phyloP scores from a whole-genome alignment of 2,888 invertebrate genomes.

The Tinea pellionella region DNA sequence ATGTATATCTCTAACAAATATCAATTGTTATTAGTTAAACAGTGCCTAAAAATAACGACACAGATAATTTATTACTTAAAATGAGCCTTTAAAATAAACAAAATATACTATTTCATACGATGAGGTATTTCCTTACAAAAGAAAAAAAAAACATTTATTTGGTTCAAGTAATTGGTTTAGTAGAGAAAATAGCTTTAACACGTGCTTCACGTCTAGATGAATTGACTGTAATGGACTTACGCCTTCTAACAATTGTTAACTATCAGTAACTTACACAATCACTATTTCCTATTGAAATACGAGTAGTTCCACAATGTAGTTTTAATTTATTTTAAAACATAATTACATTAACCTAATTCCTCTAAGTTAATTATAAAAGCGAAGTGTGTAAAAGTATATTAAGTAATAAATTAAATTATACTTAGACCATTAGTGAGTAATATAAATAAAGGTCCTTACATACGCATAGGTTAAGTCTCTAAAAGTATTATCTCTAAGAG shows the following conservation, averaged over 20 bases:
- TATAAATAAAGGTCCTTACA: too few species aligned
- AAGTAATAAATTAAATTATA: too few species aligned
- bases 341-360: too few species aligned
- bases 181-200: constrained; percentile 59
- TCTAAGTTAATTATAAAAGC: too few species aligned
- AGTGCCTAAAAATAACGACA: neutral
- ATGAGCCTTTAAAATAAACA: too few species aligned
- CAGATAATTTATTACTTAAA: neutral
- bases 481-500: too few species aligned
- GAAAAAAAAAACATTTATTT: constrained; percentile 35
- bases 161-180: constrained; percentile 54
- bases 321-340: neutral
- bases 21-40: neutral
- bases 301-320: neutral
- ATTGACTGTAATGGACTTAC: constrained; percentile 59
- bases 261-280: neutral
- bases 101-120: too few species aligned
- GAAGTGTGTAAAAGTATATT: too few species aligned
- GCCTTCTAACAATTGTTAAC: constrained; percentile 1
- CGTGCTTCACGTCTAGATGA: constrained; percentile 54
- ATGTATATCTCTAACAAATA: neutral
- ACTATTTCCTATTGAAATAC: neutral
- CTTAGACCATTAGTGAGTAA: too few species aligned
- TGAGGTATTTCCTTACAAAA: too few species aligned
- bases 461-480: too few species aligned